These are phyloP conservation scores for Syrphus vitripennis DNA, from an alignment of 2,888 invertebrate genomes.

Conservation along the genomic window DNA sequence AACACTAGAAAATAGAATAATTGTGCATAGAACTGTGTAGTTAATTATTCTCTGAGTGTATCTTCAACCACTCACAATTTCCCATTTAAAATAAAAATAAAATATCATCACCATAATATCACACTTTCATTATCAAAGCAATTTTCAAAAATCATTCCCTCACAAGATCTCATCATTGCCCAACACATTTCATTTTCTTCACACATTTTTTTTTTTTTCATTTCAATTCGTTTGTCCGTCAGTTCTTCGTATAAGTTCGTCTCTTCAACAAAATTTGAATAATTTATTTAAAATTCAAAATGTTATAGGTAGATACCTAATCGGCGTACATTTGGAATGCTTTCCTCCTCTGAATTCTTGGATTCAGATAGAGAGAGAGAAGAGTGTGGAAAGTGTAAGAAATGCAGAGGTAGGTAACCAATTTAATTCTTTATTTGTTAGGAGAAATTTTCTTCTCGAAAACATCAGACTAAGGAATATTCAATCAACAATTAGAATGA, in stretches of 20 bases:
- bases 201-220: not conserved
- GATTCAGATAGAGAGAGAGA: too few relatives aligned
- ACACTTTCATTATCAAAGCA: constrained; percentile 9
- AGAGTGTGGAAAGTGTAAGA: not conserved
- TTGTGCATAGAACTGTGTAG: too few relatives aligned
- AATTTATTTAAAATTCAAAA: constrained; percentile 47
- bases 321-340: not conserved
- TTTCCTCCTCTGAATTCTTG: not conserved
- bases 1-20: too few relatives aligned
- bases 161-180: constrained; percentile 15
- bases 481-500: constrained; percentile 21
- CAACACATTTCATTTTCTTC: not conserved
- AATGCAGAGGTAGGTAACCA: not conserved
- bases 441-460: not conserved
- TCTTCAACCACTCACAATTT: not conserved
- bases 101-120: not conserved
- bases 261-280: constrained; percentile 30
- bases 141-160: constrained; percentile 9
- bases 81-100: not conserved
- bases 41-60: not conserved
- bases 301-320: not conserved
- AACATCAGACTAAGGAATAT: constrained; percentile 14
- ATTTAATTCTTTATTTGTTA: not conserved
- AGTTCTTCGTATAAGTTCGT: not conserved
- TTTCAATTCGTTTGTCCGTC: not conserved